Base-by-base conservation (phyloP, 2,888 invertebrate genomes). In the Synergus itoensis region DNA sequence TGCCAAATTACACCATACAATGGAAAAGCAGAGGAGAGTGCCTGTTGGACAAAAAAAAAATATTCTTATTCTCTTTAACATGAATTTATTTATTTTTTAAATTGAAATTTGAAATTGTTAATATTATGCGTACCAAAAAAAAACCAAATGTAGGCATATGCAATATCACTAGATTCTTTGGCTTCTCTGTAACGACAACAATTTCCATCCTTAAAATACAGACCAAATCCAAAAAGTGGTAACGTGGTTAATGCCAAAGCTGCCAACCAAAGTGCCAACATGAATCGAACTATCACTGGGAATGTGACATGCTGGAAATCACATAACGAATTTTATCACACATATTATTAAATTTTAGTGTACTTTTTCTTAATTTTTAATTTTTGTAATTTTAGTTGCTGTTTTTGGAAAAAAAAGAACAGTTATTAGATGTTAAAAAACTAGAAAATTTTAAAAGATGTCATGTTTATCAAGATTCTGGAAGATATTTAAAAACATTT, bases 1-100 rank as follows among this genome's bases (percentile, higher is more conserved):
- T 12, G 96, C 96, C 87, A 97, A 92, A 93, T 98, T 98, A 93
- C 97, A 97, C 92, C 95, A 95, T 79, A 96, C 97, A 88, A 97
- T 96, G 80, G 96, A 94, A 60, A 95, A 87, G 90, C 96, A 96
- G 75, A 97, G 93, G 21, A 95, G 88, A 0, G 95, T 95, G 53
- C 97, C 97, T 96, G 14, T 12, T 45, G 45, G 14, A 4, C 12
- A 14, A 45, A 45, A 14, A 45, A 12, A 12, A 12, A 12, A 45
- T 28, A 28, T 28, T 28, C 28, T 28, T 28, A 28, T 28, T 28
- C 28, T 28, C 3, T 2, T 28, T 28, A 28, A 28, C 28, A 28
- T 2, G 8, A 5, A n/a, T n/a, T 8, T 18, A 12, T 67, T 28
- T 3, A 28, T 28, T 28, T 28, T 28, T 28, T 28, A 3, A 28